Base-by-base conservation (phyloP, 2,113 vertebrate species). In the Gopherus evgoodei region DNA sequence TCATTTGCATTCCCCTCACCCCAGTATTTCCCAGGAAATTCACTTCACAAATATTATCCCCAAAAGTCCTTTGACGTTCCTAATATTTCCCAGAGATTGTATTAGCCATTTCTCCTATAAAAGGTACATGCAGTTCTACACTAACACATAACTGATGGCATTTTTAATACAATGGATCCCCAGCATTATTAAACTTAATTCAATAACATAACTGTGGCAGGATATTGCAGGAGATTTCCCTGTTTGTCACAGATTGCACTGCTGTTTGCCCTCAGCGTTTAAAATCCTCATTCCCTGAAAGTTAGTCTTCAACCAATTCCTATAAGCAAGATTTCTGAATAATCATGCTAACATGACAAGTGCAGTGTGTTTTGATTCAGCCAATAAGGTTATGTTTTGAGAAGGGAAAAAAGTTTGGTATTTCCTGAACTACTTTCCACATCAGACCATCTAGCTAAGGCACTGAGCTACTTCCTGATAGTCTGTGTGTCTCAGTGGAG, bases 321-420 rank as follows among this genome's bases (percentile, higher is more conserved):
- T 38, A 90, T 81, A 96, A 87, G 8, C 8, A 85, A 94, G 29
- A 24, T 86, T n/a, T n/a, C 42, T 83, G 27, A 16, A 89, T 88
- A 90, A 59, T 8, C 2, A 1, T 54, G 17, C 85, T 57, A 90
- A 84, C 75, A 62, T 79, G 38, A 76, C 72, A 89, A 85, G 29
- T 1, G 52, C n/a, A 56, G 81, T 31, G 3, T 56, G 1, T 2
- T 62, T 10, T 16, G 2, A 10, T 6, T 4, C 14, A 42, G 14
- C 59, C 85, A 86, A 88, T 75, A 84, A 9, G 13, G 31, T 22
- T 35, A 79, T 86, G 21, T 10, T 80, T 31, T 86, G 42, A 25
- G 89, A 65, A 88, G 9, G 12, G 75, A 65, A 86, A 82, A 65
- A 50, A 35, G 17, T 3, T 72, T 56, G 9, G 38, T 86, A 2